Conservation (phyloP, 92 coral and sea anemone species). For the Zoanthus sociatus region DNA sequence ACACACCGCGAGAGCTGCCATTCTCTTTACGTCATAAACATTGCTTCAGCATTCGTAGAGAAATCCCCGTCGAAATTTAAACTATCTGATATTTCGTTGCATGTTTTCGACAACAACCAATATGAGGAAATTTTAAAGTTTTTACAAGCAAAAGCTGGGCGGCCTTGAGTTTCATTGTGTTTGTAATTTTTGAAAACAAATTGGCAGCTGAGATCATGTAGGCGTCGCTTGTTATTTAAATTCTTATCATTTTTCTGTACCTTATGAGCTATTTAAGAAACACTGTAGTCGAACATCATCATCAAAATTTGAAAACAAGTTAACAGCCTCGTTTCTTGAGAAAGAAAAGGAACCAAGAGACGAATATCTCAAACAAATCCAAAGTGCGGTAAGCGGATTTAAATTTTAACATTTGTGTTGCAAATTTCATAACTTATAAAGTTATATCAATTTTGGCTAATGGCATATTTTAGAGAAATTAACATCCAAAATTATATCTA, state of each 20-base stretch:
- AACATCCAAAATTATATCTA: too few species aligned
- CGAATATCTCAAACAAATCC: too few species aligned
- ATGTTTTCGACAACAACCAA: neutral
- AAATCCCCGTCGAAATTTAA: constrained; percentile 6
- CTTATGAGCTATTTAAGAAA: neutral
- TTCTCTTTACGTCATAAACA: constrained; percentile 13
- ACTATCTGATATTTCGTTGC: neutral
- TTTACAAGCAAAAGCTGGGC: neutral
- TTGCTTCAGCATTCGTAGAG: neutral
- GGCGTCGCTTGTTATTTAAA: constrained; percentile 16
- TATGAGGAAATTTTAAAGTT: neutral
- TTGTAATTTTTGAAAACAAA: neutral
- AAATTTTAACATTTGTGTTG: too few species aligned
- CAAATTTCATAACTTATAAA: too few species aligned
- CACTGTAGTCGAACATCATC: neutral
- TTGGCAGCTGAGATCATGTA: neutral
- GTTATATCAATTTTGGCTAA: too few species aligned
- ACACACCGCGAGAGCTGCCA: neutral
- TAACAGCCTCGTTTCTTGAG: neutral
- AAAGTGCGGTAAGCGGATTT: too few species aligned
- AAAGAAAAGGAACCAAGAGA: too few species aligned
- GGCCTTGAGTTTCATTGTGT: neutral
- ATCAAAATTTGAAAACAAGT: neutral
- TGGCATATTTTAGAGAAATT: too few species aligned
- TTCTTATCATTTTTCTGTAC: constrained; percentile 13